phyloP scores from a whole-genome alignment of 2,888 invertebrate genomes.

The Hyposoter dolosus region DNA sequence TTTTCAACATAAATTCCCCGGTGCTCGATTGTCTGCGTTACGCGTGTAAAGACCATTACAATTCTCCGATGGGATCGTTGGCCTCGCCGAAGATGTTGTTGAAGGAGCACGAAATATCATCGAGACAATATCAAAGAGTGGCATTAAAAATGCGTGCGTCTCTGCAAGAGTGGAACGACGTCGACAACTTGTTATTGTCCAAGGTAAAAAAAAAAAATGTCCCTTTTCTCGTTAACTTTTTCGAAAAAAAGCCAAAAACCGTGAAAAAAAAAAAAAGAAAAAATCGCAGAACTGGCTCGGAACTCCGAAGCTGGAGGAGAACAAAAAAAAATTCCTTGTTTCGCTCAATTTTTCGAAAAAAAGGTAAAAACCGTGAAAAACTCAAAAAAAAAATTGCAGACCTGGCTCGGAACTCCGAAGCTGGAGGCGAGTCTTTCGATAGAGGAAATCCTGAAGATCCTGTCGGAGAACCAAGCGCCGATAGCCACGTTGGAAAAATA shows the following conservation, averaged over 20 bases:
- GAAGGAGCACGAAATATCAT: conserved; percentile 86
- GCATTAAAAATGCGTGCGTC: conserved; percentile 88
- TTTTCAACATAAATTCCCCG: conserved; percentile 80
- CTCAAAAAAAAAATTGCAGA: conserved; percentile 75
- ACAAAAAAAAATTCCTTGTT: neutral
- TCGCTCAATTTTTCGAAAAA: too few relatives aligned
- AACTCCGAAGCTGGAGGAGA: conserved; percentile 84
- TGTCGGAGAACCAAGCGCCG: conserved; percentile 84
- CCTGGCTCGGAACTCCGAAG: conserved; percentile 85
- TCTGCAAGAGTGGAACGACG: conserved; percentile 87
- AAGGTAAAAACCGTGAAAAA: neutral
- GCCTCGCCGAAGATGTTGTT: conserved; percentile 86
- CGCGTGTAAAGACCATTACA: conserved; percentile 86
- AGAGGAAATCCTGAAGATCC: conserved; percentile 84
- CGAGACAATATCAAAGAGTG: conserved; percentile 90
- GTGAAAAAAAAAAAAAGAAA: neutral
- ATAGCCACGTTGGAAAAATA: conserved; percentile 86
- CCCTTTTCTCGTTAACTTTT: too few relatives aligned
- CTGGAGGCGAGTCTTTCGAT: conserved; percentile 84
- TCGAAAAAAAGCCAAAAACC: too few relatives aligned
- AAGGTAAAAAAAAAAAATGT: conserved; percentile 84
- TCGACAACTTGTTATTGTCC: conserved; percentile 87
- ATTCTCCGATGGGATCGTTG: conserved; percentile 86
- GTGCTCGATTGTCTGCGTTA: conserved; percentile 86
- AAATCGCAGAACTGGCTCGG: conserved; percentile 85